Evolutionary conservation across 2,797 vertebrate species (phyloP), one percentile per base, ranked within the genome.

Genomic region (Liasis olivaceus): DNA sequence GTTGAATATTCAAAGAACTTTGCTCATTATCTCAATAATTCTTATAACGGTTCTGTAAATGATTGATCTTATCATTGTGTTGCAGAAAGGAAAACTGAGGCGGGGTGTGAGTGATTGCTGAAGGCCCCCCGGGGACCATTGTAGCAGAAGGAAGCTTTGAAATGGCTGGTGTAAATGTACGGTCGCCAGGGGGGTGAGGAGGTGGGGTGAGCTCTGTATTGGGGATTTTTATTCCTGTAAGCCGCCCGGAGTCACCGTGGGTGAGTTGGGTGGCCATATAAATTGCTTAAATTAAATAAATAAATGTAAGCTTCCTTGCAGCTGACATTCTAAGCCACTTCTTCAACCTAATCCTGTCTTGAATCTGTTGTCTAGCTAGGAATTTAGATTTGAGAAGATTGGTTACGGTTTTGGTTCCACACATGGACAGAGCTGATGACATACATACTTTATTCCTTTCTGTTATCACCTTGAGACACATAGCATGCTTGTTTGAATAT

Each of bases 401-500:
- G 14, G n/a, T 22, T 90, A 28, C 15, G 5, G 28, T 14, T 47
- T 85, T 93, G 92, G 64, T 90, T 87, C 59, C 51, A 87, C 47
- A 26, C 13, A 56, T 63, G 58, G 63, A 22, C 62, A 31, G 26
- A 59, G 26, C 62, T 56, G 69, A 56, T 84, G 63, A 60, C 14
- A 56, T 28, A 26, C 11, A 3, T 47, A 72, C 24, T 88, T 88
- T 36, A 90, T 42, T 90, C 59, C 66, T 88, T 88, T 64, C 69
- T 88, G 47, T 26, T 4, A 84, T 72, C 69, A 90, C 85, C 26
- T 84, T 66, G 31, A 89, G 91, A 58, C 72, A 89, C 58, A 17
- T 1, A 17, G 69, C 58, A 87, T 42, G 42, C 85, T 89, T 91
- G 84, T 58, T 63, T 77, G 84, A 91, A 87, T 93, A 91, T 91